Percentiles rank a stretch among this genome's conserved stretches.
Conservation (phyloP, 1,140 invertebrate genomes). For the Manduca sexta region DNA sequence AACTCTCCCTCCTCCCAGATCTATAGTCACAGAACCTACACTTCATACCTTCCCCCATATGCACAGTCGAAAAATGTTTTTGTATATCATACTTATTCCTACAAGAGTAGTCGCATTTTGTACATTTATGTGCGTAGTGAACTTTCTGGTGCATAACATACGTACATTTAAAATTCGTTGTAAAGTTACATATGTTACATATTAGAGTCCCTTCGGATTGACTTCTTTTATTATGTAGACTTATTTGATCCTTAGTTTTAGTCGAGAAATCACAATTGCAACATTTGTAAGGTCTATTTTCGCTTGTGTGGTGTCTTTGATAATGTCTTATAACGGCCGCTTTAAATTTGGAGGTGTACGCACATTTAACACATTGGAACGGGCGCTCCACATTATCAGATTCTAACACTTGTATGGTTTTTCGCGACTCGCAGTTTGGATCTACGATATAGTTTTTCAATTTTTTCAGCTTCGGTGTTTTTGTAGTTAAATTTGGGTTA, state of each 20-base stretch:
- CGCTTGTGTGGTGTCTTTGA: slow-evolving; percentile 43
- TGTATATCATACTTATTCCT: slow-evolving; percentile 42
- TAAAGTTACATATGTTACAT: slow-evolving; percentile 29
- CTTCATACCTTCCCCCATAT: slow-evolving; percentile 35
- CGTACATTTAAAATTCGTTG: slow-evolving; percentile 40
- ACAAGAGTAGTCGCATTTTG: slow-evolving; percentile 34
- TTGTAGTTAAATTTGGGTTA: too few species aligned
- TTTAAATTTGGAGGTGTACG: slow-evolving; percentile 43
- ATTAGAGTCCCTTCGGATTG: slow-evolving; percentile 17
- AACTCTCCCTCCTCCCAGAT: slow-evolving; percentile 35
- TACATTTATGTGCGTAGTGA: slow-evolving; percentile 39
- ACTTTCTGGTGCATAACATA: slow-evolving; percentile 38
- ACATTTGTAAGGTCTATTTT: slow-evolving; percentile 44
- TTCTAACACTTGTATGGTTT: slow-evolving; percentile 38
- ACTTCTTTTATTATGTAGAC: slow-evolving; percentile 45
- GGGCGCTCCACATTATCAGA: slow-evolving; percentile 31
- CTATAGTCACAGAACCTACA: slow-evolving; percentile 44
- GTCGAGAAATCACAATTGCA: slow-evolving; percentile 47
- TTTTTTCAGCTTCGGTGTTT: too few species aligned
- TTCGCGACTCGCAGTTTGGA: too few species aligned
- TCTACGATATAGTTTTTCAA: too few species aligned
- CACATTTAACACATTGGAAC: slow-evolving; percentile 39
- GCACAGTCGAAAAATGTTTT: slow-evolving; percentile 29
- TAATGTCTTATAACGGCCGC: slow-evolving; percentile 50
- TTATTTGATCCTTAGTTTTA: slow-evolving; percentile 52